Evolutionary conservation across 2,113 vertebrate genomes (phyloP), one percentile per base, ranked within the genome.

Genomic region (Monarcha castaneiventris): DNA sequence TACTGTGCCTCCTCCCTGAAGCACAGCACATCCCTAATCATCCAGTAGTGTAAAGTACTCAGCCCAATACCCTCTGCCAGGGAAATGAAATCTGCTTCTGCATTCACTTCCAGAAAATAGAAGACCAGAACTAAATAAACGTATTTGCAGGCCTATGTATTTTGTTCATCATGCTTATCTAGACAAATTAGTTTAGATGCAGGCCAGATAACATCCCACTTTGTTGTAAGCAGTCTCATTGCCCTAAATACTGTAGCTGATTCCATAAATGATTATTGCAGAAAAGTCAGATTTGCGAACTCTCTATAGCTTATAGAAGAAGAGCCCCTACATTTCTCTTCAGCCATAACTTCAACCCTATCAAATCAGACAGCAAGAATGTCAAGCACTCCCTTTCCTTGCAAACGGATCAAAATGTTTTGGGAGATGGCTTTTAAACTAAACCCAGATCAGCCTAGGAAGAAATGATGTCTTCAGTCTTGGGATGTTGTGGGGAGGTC

Each of bases 111-210:
- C 72, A 88, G 74, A 73, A 91, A 89, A 64, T 6, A 66, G 49
- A 76, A 79, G 78, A 66, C 13, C 52, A 67, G 43, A 83, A 55
- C 55, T 77, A 94, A 86, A 93, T 88, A 37, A 66, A 93, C 68
- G n/a, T 89, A 64, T 92, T 83, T 92, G 44, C 39, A 78, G 68
- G 9, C 72, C 58, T 86, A 8, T 81, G 16, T 67, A 56, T 94
- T 86, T 71, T 92, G 59, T 86, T 95, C 55, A 62, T 90, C 9
- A 3, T 86, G 64, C 52, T 94, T 91, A 89, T 74, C 79, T 84
- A 84, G 52, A 59, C 63, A 85, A 91, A 93, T 72, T 77, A 37
- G 71, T 96, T 94, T 80, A 93, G 87, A 88, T 95, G 35, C 59
- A 94, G 68, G 82, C 55, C 37, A 78, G 68, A 92, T 93, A 88